Conservation (phyloP, 2,797 vertebrate genomes). For the Oreonectes daqikongensis region DNA sequence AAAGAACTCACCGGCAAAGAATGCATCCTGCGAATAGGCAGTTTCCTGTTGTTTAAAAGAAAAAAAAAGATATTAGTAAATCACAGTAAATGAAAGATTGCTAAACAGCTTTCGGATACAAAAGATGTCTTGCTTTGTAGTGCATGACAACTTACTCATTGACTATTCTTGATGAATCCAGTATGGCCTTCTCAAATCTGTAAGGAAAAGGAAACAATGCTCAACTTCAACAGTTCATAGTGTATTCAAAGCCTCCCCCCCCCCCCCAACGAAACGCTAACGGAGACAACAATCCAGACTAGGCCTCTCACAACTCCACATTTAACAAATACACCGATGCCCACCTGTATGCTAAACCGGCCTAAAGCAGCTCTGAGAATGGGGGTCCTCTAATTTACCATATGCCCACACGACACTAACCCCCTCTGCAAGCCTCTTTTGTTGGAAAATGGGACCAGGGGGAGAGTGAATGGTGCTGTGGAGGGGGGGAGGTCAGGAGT, state of each 20-base stretch:
- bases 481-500: conserved; percentile 62
- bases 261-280: neutral
- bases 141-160: conserved; percentile 74
- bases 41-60: conserved; percentile 65
- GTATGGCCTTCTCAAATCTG: conserved; percentile 81
- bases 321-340: conserved; percentile 49
- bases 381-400: conserved; percentile 68
- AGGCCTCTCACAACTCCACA: conserved; percentile 27
- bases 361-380: neutral
- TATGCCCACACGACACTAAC: conserved; percentile 72
- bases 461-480: conserved; percentile 47
- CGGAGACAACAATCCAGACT: conserved; percentile 16
- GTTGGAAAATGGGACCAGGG: conserved; percentile 57
- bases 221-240: conserved; percentile 6
- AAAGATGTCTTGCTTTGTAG: neutral
- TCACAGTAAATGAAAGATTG: neutral
- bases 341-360: conserved; percentile 90
- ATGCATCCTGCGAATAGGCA: conserved; percentile 79
- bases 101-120: neutral
- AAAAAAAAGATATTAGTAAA: neutral
- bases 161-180: conserved; percentile 67
- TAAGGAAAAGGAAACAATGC: conserved; percentile 3
- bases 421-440: conserved; percentile 68
- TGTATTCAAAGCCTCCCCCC: conserved; percentile 11
- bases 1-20: conserved; percentile 83